Evolutionary conservation across 2,113 vertebrate species (phyloP).

Genomic region (Pycnonotus jocosus): DNA sequence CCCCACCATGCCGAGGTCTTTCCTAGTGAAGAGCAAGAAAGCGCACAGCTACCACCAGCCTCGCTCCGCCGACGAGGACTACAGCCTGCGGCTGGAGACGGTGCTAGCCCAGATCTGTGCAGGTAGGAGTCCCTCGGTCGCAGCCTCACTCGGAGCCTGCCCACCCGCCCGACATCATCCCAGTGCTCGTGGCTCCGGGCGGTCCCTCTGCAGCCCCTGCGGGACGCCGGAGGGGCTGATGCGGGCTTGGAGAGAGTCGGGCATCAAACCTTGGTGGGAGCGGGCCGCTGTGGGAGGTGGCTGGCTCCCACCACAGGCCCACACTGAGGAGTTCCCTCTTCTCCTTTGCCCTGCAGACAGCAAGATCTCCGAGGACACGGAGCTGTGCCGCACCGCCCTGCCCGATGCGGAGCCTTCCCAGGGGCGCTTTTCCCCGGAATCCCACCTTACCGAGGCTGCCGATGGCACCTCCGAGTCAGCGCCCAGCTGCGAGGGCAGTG

Average conservation of each 20-base stretch:
- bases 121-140: slow-evolving; percentile 72
- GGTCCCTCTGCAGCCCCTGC: not conserved
- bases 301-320: not conserved
- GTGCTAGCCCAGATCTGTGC: slow-evolving; percentile 80
- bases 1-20: slow-evolving; percentile 88
- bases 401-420: slow-evolving; percentile 33
- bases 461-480: slow-evolving; percentile 81
- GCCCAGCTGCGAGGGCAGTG: slow-evolving; percentile 81
- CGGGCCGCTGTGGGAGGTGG: not conserved
- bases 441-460: slow-evolving; percentile 69
- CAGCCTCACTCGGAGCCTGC: not conserved
- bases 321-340: not conserved
- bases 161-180: not conserved
- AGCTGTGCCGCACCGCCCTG: slow-evolving; percentile 1
- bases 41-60: slow-evolving; percentile 97
- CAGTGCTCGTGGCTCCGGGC: not conserved
- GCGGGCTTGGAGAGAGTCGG: not conserved
- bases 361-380: slow-evolving; percentile 55
- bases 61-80: slow-evolving; percentile 81
- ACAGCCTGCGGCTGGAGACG: slow-evolving; percentile 71
- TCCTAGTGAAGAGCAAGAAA: slow-evolving; percentile 96
- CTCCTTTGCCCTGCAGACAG: slow-evolving; percentile 45
- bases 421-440: slow-evolving; percentile 76
- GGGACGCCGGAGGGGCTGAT: not conserved
- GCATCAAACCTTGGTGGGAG: not conserved